These are phyloP conservation scores for Synergus gifuensis DNA, from an alignment of 2,888 invertebrate species.

Conservation along the genomic window DNA sequence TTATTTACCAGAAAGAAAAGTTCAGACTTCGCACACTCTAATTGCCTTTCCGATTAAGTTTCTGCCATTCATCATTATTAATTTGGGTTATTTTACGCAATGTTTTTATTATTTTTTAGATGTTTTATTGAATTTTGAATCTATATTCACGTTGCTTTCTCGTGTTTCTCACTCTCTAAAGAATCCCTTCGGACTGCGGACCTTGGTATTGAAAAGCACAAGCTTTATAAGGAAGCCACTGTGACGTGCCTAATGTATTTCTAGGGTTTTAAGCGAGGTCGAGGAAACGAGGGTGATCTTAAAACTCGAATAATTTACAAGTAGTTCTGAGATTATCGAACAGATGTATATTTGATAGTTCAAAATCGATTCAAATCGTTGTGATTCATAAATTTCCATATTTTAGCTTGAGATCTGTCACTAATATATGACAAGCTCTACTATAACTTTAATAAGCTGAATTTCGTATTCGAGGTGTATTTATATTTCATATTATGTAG, in stretches of 20 bases:
- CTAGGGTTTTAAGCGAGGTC: conserved; percentile 68
- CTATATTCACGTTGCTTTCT: neutral
- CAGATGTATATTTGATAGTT: neutral
- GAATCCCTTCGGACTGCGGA: conserved; percentile 62
- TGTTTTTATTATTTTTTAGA: neutral
- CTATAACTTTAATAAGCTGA: no score
- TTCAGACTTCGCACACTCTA: neutral
- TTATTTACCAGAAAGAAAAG: neutral
- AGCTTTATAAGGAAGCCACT: conserved; percentile 73
- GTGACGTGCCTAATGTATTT: conserved; percentile 66
- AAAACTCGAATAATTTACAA: conserved; percentile 4
- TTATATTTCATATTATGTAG: no score
- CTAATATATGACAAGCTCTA: no score
- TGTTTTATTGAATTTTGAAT: neutral
- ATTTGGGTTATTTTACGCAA: neutral
- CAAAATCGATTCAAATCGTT: neutral
- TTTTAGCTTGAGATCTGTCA: no score
- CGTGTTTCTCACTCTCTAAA: neutral
- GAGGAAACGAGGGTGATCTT: conserved; percentile 11
- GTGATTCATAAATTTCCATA: neutral
- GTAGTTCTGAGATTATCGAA: neutral
- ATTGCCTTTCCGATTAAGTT: neutral
- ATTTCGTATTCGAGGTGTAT: no score
- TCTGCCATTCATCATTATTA: neutral
- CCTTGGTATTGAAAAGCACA: conserved; percentile 71